A percentile compares a stretch with the other conserved stretches of the same genome.
Conservation (phyloP, 2,797 vertebrate genomes). For the Todus mexicanus region DNA sequence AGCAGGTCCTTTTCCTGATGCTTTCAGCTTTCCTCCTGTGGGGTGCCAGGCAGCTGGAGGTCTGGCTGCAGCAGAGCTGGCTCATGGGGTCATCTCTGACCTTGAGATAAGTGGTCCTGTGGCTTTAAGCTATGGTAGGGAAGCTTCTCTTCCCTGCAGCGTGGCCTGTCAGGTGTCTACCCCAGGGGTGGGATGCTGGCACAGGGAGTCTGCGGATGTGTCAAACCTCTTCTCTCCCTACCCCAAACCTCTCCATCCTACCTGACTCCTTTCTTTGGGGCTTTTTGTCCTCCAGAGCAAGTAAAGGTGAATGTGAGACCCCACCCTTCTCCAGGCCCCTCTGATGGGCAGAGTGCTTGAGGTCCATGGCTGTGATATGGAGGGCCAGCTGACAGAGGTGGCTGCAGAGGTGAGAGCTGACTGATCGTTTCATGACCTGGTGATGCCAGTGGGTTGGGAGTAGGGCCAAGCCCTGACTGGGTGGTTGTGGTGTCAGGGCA, state of each 20-base stretch:
- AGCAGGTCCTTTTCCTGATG: background rate
- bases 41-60: background rate
- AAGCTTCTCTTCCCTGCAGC: background rate
- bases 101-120: background rate
- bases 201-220: background rate
- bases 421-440: fast-evolving
- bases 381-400: background rate
- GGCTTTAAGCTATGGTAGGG: background rate
- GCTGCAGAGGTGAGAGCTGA: background rate
- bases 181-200: background rate
- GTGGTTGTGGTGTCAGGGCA: background rate
- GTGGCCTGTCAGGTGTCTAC: background rate
- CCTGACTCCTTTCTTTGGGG: background rate
- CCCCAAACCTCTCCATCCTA: background rate
- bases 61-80: background rate
- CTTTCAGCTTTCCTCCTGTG: background rate
- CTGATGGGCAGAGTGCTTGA: background rate
- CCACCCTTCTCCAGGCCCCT: background rate
- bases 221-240: background rate
- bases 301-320: background rate
- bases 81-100: background rate
- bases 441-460: background rate
- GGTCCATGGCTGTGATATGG: background rate
- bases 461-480: background rate
- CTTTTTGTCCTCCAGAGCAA: background rate